Percentiles rank a stretch among this genome's conserved stretches.
Conservation (phyloP, 1,140 invertebrate species). For the Venustaconcha ellipsiformis region DNA sequence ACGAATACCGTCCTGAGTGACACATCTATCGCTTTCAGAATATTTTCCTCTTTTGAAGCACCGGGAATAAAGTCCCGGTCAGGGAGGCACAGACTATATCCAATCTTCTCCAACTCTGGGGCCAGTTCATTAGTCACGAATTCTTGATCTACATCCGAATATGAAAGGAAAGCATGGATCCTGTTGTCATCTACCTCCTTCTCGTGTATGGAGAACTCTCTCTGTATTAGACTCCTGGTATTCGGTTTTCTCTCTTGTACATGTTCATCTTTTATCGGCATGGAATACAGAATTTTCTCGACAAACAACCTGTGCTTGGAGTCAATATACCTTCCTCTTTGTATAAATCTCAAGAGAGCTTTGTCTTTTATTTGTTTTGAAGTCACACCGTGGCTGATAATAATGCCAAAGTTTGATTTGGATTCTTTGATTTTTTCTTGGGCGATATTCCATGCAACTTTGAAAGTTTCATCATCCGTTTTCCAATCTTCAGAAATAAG, state of each 20-base stretch:
- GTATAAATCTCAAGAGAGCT: conserved; percentile 35
- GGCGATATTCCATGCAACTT: conserved; percentile 39
- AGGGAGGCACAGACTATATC: conserved; percentile 37
- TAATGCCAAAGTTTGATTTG: conserved; percentile 41
- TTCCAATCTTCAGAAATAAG: conserved; percentile 37
- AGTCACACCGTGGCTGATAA: conserved; percentile 30
- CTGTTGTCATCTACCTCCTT: too few species aligned
- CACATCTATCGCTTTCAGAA: conserved; percentile 41
- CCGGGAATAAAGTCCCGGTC: conserved; percentile 50
- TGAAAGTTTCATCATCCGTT: conserved; percentile 26
- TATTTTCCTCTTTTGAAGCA: conserved; percentile 51
- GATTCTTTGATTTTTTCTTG: conserved; percentile 46
- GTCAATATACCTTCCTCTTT: conserved; percentile 37
- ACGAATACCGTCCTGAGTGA: conserved; percentile 42
- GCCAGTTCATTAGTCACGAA: conserved; percentile 37
- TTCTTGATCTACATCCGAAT: conserved; percentile 38
- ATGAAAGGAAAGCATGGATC: conserved; percentile 41
- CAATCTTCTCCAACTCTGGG: conserved; percentile 31
- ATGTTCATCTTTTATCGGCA: conserved; percentile 15
- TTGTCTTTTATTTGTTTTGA: conserved; percentile 34
- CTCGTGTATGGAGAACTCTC: too few species aligned
- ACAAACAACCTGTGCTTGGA: conserved; percentile 32
- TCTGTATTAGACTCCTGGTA: too few species aligned
- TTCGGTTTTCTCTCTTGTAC: too few species aligned
- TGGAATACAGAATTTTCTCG: conserved; percentile 38